Percentiles rank a stretch among this genome's conserved stretches.
Conservation (phyloP, 1,140 invertebrate species). For the Apis florea region DNA sequence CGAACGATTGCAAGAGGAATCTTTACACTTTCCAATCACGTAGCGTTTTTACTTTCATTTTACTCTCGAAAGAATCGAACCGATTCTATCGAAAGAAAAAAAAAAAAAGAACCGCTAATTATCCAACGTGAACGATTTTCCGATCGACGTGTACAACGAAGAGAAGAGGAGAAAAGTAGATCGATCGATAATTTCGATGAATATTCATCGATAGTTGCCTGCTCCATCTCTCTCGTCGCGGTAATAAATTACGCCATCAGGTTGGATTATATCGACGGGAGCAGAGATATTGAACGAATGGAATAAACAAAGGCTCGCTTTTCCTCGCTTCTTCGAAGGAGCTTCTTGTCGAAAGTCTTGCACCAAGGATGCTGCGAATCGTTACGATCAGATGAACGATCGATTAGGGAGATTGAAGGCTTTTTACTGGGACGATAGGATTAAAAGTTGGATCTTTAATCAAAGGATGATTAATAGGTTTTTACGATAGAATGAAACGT, state of each 20-base stretch:
- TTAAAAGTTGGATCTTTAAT: too few species aligned
- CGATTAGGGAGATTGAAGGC: neutral
- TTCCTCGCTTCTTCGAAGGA: neutral
- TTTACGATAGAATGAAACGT: too few species aligned
- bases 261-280: slow-evolving; percentile 10
- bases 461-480: too few species aligned
- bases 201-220: slow-evolving; percentile 33
- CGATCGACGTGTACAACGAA: neutral
- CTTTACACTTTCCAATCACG: neutral
- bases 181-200: slow-evolving; percentile 35
- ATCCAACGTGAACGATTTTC: slow-evolving; percentile 21
- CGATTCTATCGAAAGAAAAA: too few species aligned
- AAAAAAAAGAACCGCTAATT: too few species aligned
- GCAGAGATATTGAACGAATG: neutral
- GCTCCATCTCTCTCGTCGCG: neutral
- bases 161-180: neutral
- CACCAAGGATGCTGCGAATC: neutral
- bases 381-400: neutral
- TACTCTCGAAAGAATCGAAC: too few species aligned
- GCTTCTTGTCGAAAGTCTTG: too few species aligned
- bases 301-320: neutral
- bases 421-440: too few species aligned
- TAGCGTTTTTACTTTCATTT: neutral
- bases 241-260: slow-evolving; percentile 18
- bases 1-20: neutral